Conservation (phyloP, 2,113 vertebrate species). For the Apteryx owenii region DNA sequence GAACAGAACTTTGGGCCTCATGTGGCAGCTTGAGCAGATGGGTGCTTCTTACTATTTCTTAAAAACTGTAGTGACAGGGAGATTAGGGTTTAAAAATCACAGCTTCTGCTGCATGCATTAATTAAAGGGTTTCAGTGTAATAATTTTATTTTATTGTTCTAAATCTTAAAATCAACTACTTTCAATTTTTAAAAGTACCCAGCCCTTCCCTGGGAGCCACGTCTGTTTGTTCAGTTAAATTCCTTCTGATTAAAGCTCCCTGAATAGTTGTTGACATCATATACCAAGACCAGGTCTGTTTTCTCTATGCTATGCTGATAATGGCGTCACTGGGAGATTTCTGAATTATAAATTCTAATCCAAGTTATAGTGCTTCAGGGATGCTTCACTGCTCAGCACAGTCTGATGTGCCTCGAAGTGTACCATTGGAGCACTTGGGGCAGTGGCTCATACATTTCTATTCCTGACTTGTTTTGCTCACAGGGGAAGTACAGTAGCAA, state of each 20-base stretch:
- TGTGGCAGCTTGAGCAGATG: slow-evolving; percentile 71
- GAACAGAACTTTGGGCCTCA: slow-evolving; percentile 67
- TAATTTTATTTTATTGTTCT: slow-evolving; percentile 57
- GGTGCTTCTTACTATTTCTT: slow-evolving; percentile 67
- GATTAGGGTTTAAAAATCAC: slow-evolving; percentile 68
- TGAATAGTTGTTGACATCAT: slow-evolving; percentile 45
- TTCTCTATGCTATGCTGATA: slow-evolving; percentile 34
- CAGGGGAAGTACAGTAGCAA: neutral
- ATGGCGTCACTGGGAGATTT: slow-evolving; percentile 64
- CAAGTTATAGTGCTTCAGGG: slow-evolving; percentile 1
- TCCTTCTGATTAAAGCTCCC: slow-evolving; percentile 67
- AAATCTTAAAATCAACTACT: slow-evolving; percentile 52
- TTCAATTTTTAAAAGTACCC: slow-evolving; percentile 50
- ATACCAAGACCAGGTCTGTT: slow-evolving; percentile 23
- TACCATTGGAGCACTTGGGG: neutral
- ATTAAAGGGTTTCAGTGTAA: slow-evolving; percentile 62
- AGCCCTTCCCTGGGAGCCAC: neutral
- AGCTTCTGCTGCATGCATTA: slow-evolving; percentile 69
- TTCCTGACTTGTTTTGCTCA: slow-evolving; percentile 13
- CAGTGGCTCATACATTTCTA: neutral
- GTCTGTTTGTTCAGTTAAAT: slow-evolving; percentile 68
- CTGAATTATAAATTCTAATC: slow-evolving; percentile 28
- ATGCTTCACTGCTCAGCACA: slow-evolving; percentile 6
- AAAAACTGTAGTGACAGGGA: slow-evolving; percentile 71
- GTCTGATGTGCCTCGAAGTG: neutral